A percentile compares a stretch with the other conserved stretches of the same genome.
Conservation (phyloP, 2,113 vertebrate genomes). For the Mystacornis crossleyi region DNA sequence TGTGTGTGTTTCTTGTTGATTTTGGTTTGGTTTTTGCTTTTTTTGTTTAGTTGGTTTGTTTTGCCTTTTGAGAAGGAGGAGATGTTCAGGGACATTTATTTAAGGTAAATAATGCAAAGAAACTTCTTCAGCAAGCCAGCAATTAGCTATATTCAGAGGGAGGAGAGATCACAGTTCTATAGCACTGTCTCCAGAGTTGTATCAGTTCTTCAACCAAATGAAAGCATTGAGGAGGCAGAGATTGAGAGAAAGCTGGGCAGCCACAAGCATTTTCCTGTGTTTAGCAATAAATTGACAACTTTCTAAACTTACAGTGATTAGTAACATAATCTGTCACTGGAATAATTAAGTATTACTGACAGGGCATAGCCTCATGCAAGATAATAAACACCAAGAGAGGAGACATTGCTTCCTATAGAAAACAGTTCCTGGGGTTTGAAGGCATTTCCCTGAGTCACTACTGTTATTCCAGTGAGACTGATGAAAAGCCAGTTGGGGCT, state of each 20-base stretch:
- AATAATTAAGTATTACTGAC: not conserved
- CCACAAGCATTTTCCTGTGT: not conserved
- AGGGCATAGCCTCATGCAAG: not conserved
- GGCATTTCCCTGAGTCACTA: not conserved
- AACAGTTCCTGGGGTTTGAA: not conserved
- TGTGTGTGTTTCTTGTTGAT: not conserved
- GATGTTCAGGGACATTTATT: not conserved
- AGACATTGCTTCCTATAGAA: not conserved
- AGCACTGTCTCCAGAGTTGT: not conserved
- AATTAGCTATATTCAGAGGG: not conserved
- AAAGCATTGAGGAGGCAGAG: not conserved
- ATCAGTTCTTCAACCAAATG: fast-evolving
- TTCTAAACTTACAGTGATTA: not conserved
- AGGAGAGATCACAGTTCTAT: not conserved
- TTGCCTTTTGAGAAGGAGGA: fast-evolving
- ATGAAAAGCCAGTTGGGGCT: fast-evolving
- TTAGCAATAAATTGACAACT: not conserved
- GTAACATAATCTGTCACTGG: not conserved
- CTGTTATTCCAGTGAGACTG: not conserved
- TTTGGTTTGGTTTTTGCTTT: not conserved
- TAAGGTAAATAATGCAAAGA: not conserved
- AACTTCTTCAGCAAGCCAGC: not conserved
- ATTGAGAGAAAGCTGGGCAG: not conserved
- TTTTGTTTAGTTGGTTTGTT: not conserved
- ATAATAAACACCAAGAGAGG: not conserved